Evolutionary conservation across 2,797 vertebrate species (phyloP), one percentile per base, ranked within the genome.

Genomic region (Rhincodon typus): DNA sequence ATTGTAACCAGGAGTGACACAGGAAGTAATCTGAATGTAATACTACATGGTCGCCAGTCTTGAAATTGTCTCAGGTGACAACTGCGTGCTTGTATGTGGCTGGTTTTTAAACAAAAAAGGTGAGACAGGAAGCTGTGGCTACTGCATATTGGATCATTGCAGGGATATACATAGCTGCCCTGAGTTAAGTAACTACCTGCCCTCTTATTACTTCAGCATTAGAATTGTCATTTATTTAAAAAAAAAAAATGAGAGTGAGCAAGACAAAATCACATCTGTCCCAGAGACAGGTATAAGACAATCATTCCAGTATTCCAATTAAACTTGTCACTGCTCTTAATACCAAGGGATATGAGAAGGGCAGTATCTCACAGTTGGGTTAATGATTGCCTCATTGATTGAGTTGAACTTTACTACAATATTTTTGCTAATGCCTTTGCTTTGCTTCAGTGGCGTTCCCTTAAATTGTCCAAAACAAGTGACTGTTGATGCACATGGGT

Each of bases 161-260:
- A 42, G 62, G n/a, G 66, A 25, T 93, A 69, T 69, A 93, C 19
- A 42, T 69, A 42, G 38, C n/a, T 69, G 90, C n/a, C 90, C 67
- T 34, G 62, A 93, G n/a, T 93, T 93, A 93, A 93, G 69, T 93
- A 93, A 67, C 66, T 93, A 93, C 90, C 62, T 93, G 90, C 23
- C 62, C 66, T 69, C n/a, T 62, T 38, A 38, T 10, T 66, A 30
- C 90, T 93, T 69, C n/a, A 25, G n/a, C 90, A 93, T 19, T 27
- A 23, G 62, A 93, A 38, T n/a, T 21, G 38, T 91, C 38, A 1
- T 57, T 66, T 69, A 12, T 67, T 88, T 57, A n/a, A 62, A 12
- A 62, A 91, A 2, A 62, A 38, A 69, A 62, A 91, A 66, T 0
- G 23, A n/a, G 66, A 69, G 90, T 13, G 25, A 21, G 13, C 13